Base-by-base conservation (phyloP, 2,888 invertebrate species). In the Drosophila mettleri region DNA sequence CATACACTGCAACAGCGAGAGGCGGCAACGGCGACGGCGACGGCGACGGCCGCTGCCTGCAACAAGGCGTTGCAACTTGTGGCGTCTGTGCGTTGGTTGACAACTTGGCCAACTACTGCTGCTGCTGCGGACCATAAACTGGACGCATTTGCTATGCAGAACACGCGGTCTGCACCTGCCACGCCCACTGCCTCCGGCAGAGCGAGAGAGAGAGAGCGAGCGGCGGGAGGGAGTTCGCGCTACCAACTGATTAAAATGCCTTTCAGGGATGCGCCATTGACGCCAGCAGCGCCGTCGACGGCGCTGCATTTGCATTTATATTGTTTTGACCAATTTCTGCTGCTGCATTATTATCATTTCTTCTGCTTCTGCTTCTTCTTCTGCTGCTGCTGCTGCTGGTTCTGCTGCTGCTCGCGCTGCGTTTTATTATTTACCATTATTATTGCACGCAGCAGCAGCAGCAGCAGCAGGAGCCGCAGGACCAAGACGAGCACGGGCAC, bases 311-410 rank as follows among this genome's bases (percentile, higher is more conserved):
- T 83, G 83, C 83, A 83, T 83, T 83, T 83, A 83, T 86, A 83
- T 83, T 83, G 83, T 83, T 83, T 83, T 83, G 86, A 83, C 78
- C 76, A 78, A 77, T 77, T 77, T 77, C 70, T 70, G 66, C 73
- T 75, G 78, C 73, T 54, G 70, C 86, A 74, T 84, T 86, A 86
- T 84, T 84, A 86, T 81, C 81, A 84, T 84, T 83, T 80, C 83
- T 73, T 62, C 61, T 43, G 22, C 34, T 60, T 22, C 68, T 43
- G 60, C 61, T 43, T 22, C 29, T 63, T 24, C 43, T 80, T 80
- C 81, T 70, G 58, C 61, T 43, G 24, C 36, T 61, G 18, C 68
- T 43, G 29, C 29, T 82, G 77, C 78, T 73, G 6, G 8, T 82
- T 79, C 81, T 73, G 60, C 58, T 43, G 24, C 39, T 60, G 29